Percentiles rank a stretch among this genome's conserved stretches.
Conservation (phyloP, 2,797 vertebrate species). For the Myiotriccus ornatus region DNA sequence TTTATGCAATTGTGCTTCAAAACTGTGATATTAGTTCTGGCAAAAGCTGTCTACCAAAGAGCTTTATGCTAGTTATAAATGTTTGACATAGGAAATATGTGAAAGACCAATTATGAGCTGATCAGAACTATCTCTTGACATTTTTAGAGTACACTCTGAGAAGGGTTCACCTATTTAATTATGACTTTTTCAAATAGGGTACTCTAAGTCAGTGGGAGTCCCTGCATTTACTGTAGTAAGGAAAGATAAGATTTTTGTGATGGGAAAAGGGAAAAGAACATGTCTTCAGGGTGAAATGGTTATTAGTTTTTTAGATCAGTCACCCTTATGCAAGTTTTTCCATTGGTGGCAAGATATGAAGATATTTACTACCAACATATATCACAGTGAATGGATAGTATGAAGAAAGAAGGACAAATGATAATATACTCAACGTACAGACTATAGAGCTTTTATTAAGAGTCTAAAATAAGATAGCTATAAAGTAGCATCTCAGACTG, state of each 20-base stretch:
- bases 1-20: neutral
- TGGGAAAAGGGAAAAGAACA: neutral
- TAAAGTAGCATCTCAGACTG: neutral
- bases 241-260: neutral
- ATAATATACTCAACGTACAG: neutral
- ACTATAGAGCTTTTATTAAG: neutral
- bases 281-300: neutral
- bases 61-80: constrained; percentile 37
- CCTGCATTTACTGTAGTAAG: neutral
- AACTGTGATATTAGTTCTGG: neutral
- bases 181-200: neutral
- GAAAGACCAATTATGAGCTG: constrained; percentile 42
- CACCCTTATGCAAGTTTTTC: neutral
- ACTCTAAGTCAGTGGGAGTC: neutral
- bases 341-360: neutral
- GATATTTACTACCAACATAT: constrained; percentile 26
- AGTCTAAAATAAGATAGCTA: neutral
- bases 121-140: constrained; percentile 56
- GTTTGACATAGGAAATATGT: constrained; percentile 40
- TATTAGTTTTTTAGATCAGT: constrained; percentile 25
- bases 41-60: neutral
- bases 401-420: neutral
- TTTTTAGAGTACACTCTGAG: constrained; percentile 46
- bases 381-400: neutral
- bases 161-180: constrained; percentile 25